These are phyloP conservation scores for Melanotaenia trifasciata DNA, from an alignment of 2,797 vertebrate genomes.

Conservation along the genomic window DNA sequence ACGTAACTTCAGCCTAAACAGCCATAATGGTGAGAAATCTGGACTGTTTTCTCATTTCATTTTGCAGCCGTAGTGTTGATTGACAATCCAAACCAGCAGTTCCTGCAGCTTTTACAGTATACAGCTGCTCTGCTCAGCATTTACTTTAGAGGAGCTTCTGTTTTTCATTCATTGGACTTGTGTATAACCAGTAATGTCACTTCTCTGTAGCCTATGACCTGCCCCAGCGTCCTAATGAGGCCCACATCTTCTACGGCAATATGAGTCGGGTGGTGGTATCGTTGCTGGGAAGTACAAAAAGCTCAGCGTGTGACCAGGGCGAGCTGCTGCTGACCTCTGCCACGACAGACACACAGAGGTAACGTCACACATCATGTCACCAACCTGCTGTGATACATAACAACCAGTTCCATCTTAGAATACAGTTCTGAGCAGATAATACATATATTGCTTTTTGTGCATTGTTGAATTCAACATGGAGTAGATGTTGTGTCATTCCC, in stretches of 20 bases:
- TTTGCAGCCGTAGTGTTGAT: background rate
- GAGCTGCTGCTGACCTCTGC: slow-evolving; percentile 63
- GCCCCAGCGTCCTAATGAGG: slow-evolving; percentile 87
- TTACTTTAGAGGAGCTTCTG: background rate
- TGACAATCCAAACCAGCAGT: background rate
- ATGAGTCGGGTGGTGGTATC: slow-evolving; percentile 89
- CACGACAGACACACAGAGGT: slow-evolving; percentile 80
- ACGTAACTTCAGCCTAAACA: background rate
- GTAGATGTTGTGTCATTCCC: slow-evolving; percentile 30
- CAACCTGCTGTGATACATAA: background rate
- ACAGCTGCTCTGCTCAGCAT: background rate
- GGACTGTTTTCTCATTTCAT: background rate
- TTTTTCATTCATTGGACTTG: background rate
- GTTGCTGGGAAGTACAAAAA: slow-evolving; percentile 80
- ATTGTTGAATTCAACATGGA: background rate
- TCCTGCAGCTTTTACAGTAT: background rate
- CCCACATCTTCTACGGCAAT: slow-evolving; percentile 90
- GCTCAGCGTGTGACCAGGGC: slow-evolving; percentile 59
- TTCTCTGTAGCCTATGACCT: slow-evolving; percentile 86
- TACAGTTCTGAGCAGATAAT: background rate
- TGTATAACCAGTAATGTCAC: slow-evolving; percentile 3
- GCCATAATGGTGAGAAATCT: background rate
- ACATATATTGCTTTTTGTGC: too few relatives aligned
- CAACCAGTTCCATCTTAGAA: background rate
- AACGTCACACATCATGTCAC: slow-evolving; percentile 14